Evolutionary conservation across 1,140 invertebrate species (phyloP).

Genomic region (Zophobas morio): DNA sequence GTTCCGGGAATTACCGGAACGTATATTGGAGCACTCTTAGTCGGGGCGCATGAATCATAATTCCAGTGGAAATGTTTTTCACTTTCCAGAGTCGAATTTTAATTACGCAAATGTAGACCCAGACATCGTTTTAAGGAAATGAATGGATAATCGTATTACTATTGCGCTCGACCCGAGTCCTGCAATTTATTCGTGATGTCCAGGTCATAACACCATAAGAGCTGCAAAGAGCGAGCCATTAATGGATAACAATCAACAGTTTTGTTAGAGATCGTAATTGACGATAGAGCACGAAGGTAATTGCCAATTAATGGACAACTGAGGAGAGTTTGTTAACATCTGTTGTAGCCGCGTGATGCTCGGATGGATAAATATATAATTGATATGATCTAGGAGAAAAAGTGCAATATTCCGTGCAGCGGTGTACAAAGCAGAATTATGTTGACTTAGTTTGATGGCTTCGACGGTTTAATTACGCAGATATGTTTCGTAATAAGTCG

Average conservation of each 20-base stretch:
- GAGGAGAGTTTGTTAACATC: not conserved
- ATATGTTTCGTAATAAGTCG: too few relatives aligned
- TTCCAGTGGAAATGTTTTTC: slow-evolving; percentile 15
- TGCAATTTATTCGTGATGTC: not conserved
- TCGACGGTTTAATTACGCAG: too few relatives aligned
- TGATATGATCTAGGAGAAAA: too few relatives aligned
- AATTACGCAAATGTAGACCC: slow-evolving; percentile 30
- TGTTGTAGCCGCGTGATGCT: not conserved
- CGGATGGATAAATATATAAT: not conserved
- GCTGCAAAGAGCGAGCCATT: not conserved
- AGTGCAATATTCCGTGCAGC: too few relatives aligned
- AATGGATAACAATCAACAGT: not conserved
- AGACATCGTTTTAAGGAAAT: slow-evolving; percentile 27
- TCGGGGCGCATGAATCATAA: slow-evolving; percentile 24
- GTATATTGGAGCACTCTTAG: not conserved
- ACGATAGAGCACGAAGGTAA: slow-evolving; percentile 8
- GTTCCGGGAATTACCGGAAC: slow-evolving; percentile 26
- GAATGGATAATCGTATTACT: slow-evolving; percentile 17
- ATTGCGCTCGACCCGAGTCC: not conserved
- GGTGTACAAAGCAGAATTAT: too few relatives aligned
- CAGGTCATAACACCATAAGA: too few relatives aligned
- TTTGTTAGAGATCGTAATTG: slow-evolving; percentile 1
- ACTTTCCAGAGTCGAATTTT: slow-evolving; percentile 29
- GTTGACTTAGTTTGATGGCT: too few relatives aligned
- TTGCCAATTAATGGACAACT: not conserved